Evolutionary conservation across 2,113 vertebrate species (phyloP).

Genomic region (Tragelaphus buxtoni): DNA sequence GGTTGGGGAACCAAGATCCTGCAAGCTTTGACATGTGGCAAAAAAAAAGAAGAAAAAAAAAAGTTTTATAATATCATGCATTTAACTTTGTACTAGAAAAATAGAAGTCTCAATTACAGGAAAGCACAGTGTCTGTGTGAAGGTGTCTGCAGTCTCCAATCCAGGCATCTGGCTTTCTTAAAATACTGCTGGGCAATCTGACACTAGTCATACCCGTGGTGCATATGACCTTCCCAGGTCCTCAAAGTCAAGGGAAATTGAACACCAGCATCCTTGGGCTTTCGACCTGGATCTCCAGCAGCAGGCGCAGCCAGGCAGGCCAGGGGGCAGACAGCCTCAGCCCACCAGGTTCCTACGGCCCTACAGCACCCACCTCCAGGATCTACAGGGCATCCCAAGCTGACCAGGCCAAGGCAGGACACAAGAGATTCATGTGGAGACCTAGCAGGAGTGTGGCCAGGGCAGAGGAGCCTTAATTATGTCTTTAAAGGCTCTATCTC

Average conservation of each 20-base stretch:
- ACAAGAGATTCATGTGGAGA: not conserved
- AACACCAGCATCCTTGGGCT: not conserved
- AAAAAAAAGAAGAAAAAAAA: not conserved
- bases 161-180: constrained; percentile 77
- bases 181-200: constrained; percentile 66
- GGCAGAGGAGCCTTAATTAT: not conserved
- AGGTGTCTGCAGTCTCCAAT: constrained; percentile 74
- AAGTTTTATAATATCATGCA: constrained; percentile 44
- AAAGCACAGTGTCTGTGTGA: constrained; percentile 57
- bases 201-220: constrained; percentile 78
- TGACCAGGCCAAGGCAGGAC: not conserved
- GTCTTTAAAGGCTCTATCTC: not conserved
- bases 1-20: not conserved
- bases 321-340: not conserved
- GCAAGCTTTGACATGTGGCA: not conserved
- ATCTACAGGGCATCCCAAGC: not conserved
- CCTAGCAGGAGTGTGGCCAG: not conserved
- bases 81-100: constrained; percentile 68
- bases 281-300: not conserved
- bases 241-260: not conserved
- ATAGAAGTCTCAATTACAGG: constrained; percentile 67
- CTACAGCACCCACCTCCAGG: not conserved
- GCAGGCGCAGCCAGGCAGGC: not conserved
- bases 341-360: not conserved
- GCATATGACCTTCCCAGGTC: constrained; percentile 54